A percentile compares a stretch with the other conserved stretches of the same genome.
Conservation (phyloP, 2,888 invertebrate species). For the Conistra vaccinii region DNA sequence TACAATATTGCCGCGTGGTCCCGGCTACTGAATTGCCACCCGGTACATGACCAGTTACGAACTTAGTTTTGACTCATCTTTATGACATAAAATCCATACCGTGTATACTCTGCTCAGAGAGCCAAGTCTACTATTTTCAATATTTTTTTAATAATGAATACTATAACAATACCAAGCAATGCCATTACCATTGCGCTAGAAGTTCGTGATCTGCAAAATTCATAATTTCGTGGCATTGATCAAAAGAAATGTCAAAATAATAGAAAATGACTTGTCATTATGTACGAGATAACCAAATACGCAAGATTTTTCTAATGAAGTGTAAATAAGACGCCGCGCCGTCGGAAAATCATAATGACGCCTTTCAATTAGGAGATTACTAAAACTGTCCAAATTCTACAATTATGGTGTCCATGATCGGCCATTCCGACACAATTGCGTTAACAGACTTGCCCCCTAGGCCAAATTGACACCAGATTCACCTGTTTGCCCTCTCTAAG, state of each 20-base stretch:
- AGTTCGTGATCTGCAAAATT: not conserved
- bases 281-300: not conserved
- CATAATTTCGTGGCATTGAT: not conserved
- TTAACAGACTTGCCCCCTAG: not conserved
- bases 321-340: too few species aligned
- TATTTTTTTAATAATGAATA: not conserved
- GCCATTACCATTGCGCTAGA: not conserved
- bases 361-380: not conserved
- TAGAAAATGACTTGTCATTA: not conserved
- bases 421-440: not conserved
- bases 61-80: not conserved
- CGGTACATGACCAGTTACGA: not conserved
- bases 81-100: conserved; percentile 1
- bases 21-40: conserved; percentile 33
- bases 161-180: not conserved
- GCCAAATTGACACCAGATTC: not conserved
- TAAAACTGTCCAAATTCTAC: not conserved
- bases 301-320: not conserved
- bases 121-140: not conserved
- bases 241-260: not conserved
- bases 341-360: not conserved
- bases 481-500: not conserved
- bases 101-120: not conserved
- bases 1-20: conserved; percentile 53
- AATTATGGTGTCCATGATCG: not conserved